Percentiles rank a stretch among this genome's conserved stretches.
These are phyloP conservation scores for Halcyon badia DNA, from an alignment of 2,797 vertebrate species.

Conservation along the genomic window DNA sequence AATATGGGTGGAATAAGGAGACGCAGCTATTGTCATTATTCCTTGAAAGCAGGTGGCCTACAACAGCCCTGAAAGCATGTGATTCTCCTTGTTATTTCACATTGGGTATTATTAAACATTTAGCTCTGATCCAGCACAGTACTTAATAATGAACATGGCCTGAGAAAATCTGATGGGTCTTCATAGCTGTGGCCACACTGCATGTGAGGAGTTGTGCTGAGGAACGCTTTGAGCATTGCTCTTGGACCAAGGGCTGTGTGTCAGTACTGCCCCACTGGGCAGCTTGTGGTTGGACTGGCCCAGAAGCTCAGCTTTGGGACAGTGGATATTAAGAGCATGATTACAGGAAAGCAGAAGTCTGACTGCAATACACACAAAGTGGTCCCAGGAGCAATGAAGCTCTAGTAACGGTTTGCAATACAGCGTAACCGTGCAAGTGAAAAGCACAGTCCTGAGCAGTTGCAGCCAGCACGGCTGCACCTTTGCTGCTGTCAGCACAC, in stretches of 20 bases:
- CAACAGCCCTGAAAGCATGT: not conserved
- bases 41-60: not conserved
- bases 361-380: not conserved
- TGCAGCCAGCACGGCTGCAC: not conserved
- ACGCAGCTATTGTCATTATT: not conserved
- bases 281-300: not conserved
- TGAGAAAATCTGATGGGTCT: not conserved
- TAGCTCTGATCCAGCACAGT: not conserved
- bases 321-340: not conserved
- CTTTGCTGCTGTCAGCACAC: not conserved
- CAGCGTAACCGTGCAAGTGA: not conserved
- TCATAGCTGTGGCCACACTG: not conserved
- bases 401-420: not conserved
- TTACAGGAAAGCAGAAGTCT: not conserved
- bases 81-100: not conserved
- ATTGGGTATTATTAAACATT: not conserved
- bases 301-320: not conserved
- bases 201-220: accelerated
- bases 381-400: not conserved
- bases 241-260: not conserved
- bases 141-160: not conserved
- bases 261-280: accelerated
- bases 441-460: not conserved
- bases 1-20: not conserved
- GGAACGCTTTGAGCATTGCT: not conserved